Conservation (phyloP, 2,113 vertebrate species). For the Oreochromis spilurus region DNA sequence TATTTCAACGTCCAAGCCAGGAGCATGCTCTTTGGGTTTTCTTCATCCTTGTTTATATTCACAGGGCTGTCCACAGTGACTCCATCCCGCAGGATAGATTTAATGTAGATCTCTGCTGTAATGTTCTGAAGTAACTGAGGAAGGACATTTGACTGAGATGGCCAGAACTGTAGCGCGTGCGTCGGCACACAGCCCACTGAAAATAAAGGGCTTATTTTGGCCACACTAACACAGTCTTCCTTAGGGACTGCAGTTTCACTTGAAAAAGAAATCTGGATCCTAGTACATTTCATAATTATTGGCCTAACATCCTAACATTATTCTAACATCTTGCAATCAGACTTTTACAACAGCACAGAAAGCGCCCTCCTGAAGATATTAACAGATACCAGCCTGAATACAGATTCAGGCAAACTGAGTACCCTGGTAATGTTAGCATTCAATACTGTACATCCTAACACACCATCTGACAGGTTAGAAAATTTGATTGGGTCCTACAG, state of each 20-base stretch:
- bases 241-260: not conserved
- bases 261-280: not conserved
- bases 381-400: not conserved
- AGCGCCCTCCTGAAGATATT: not conserved
- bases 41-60: rapidly evolving
- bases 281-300: rapidly evolving
- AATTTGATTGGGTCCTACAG: not conserved
- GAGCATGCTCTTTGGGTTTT: not conserved
- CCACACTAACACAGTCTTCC: not conserved
- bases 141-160: not conserved
- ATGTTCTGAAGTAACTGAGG: not conserved
- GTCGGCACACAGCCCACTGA: not conserved
- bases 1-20: not conserved
- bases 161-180: not conserved
- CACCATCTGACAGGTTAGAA: rapidly evolving
- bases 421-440: not conserved
- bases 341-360: not conserved
- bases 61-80: not conserved
- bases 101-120: not conserved
- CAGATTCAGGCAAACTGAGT: not conserved
- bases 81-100: not conserved
- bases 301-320: not conserved
- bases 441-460: not conserved
- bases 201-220: not conserved
- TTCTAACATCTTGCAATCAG: rapidly evolving